Percentiles rank a stretch among this genome's conserved stretches.
phyloP scores from a whole-genome alignment of 2,888 invertebrate species.

The Spilarctia lutea region DNA sequence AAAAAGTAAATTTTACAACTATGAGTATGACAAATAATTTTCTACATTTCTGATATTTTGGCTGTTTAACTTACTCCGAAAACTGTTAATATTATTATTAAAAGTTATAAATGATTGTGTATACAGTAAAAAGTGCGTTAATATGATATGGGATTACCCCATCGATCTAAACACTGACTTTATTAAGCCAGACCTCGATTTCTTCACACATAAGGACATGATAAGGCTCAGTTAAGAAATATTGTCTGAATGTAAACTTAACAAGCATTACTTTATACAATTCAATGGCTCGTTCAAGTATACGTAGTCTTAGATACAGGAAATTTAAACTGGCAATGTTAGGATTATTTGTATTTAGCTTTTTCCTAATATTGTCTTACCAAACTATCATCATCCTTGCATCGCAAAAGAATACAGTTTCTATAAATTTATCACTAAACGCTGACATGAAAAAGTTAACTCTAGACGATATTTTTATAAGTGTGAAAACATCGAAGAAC shows the following conservation, averaged over 20 bases:
- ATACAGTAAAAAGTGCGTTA: background rate
- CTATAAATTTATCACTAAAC: background rate
- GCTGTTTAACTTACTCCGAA: background rate
- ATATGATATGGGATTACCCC: background rate
- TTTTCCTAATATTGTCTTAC: background rate
- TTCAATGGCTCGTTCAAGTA: background rate
- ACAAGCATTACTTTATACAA: too few relatives aligned
- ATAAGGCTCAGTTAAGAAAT: background rate
- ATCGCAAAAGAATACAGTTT: background rate
- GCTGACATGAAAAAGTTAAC: background rate
- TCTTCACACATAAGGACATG: background rate
- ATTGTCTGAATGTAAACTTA: background rate
- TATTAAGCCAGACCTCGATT: background rate
- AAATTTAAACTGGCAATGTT: background rate
- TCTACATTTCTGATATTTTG: background rate
- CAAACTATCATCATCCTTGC: background rate
- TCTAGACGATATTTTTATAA: slow-evolving; percentile 11
- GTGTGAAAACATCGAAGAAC: slow-evolving; percentile 14
- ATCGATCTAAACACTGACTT: background rate
- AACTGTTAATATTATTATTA: background rate
- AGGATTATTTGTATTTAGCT: background rate
- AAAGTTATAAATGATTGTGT: background rate
- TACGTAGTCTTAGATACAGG: background rate
- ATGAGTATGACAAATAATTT: background rate
- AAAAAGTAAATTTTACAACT: background rate